Evolutionary conservation across 1,140 invertebrate genomes (phyloP).

Genomic region (Galendromus occidentalis): DNA sequence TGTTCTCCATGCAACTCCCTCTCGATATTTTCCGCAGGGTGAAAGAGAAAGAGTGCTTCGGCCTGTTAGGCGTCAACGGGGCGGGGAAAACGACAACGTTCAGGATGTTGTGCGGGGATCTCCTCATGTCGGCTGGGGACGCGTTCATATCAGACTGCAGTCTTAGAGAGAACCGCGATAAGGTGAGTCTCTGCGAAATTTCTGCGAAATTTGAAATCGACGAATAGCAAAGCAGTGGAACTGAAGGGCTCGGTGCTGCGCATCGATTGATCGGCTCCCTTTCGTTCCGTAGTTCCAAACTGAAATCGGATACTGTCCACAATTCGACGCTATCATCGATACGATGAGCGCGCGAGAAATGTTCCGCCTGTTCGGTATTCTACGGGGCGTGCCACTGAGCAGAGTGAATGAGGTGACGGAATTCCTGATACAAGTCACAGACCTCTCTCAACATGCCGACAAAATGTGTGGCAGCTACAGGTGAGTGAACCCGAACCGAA

Average conservation of each 20-base stretch:
- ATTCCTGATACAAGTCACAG: conserved; percentile 14
- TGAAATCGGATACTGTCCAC: conserved; percentile 33
- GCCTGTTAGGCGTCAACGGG: conserved; percentile 69
- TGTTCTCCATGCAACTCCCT: conserved; percentile 19
- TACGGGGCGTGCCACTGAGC: conserved; percentile 30
- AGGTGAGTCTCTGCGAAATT: conserved; percentile 22
- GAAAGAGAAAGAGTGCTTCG: conserved; percentile 63
- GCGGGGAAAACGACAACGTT: conserved; percentile 44
- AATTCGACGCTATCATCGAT: conserved; percentile 31
- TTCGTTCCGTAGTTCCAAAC: conserved; percentile 18
- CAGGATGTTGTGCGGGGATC: conserved; percentile 40
- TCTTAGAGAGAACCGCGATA: conserved; percentile 28
- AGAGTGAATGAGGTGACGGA: conserved; percentile 19
- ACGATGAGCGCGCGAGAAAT: conserved; percentile 31
- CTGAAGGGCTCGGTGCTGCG: too few relatives aligned
- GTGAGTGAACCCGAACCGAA: not conserved
- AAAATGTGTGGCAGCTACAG: not conserved
- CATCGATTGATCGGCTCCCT: not conserved
- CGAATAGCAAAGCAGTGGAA: not conserved
- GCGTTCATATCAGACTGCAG: conserved; percentile 31
- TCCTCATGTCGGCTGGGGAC: conserved; percentile 31
- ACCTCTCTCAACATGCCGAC: not conserved
- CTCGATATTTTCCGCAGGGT: conserved; percentile 48
- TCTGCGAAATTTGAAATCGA: too few relatives aligned
- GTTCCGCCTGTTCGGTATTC: conserved; percentile 28